Evolutionary conservation across 2,888 invertebrate genomes (phyloP).

Genomic region (Eupeodes latifasciatus): DNA sequence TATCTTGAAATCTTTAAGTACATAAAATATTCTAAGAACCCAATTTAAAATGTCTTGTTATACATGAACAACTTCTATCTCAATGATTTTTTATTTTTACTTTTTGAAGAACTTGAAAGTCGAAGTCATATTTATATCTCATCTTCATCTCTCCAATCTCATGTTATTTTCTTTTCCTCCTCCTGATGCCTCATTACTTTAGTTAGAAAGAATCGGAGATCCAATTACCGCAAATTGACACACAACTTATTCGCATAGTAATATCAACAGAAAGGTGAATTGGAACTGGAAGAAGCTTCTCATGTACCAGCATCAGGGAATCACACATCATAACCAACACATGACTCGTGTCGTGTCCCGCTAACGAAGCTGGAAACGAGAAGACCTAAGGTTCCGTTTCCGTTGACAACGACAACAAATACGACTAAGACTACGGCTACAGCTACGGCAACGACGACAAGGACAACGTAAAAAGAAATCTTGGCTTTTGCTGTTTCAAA

Average conservation of each 20-base stretch:
- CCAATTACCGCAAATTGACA: constrained; percentile 74
- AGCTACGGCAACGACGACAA: no score
- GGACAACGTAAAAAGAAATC: constrained; percentile 28
- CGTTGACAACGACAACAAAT: constrained; percentile 6
- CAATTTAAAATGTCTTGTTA: constrained; percentile 3
- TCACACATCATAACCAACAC: constrained; percentile 16
- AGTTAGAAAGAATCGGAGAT: constrained; percentile 58
- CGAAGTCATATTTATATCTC: not conserved
- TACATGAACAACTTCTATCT: constrained; percentile 3
- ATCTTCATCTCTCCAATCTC: not conserved
- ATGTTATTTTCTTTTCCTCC: not conserved
- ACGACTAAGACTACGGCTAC: not conserved
- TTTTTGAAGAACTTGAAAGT: not conserved
- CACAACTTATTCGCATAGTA: constrained; percentile 68
- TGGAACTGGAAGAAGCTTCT: constrained; percentile 38
- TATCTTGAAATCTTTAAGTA: not conserved
- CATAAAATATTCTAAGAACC: not conserved
- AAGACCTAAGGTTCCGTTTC: constrained; percentile 22
- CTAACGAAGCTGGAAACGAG: constrained; percentile 8
- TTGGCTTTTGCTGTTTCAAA: constrained; percentile 61
- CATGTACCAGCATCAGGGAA: not conserved
- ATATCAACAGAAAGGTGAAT: constrained; percentile 59
- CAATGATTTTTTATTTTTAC: not conserved
- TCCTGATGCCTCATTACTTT: constrained; percentile 54
- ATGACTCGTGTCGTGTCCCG: not conserved